Conservation (phyloP, 2,888 invertebrate species). For the Apodemia duryi region DNA sequence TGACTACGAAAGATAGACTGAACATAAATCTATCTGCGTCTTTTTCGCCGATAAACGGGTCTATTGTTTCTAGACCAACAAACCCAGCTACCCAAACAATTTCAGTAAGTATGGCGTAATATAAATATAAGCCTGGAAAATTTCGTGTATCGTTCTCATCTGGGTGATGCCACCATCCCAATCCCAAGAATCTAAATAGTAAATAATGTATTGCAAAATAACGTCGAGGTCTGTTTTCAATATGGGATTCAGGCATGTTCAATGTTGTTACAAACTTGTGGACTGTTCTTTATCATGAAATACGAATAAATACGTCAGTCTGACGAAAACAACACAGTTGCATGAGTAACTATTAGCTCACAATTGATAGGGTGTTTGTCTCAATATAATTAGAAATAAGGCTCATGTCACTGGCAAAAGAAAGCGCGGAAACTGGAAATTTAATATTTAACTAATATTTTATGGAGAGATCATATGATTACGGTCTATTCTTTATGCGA, state of each 20-base stretch:
- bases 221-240: slow-evolving; percentile 42
- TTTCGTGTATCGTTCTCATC: slow-evolving; percentile 56
- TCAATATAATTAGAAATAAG: no score
- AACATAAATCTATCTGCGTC: slow-evolving; percentile 71
- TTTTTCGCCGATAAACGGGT: slow-evolving; percentile 68
- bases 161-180: slow-evolving; percentile 74
- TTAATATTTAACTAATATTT: no score
- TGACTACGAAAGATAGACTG: slow-evolving; percentile 69
- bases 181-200: slow-evolving; percentile 57
- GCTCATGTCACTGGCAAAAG: no score
- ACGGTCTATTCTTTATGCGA: no score
- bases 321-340: background rate
- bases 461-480: no score
- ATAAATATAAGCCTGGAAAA: slow-evolving; percentile 60
- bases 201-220: slow-evolving; percentile 59
- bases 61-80: slow-evolving; percentile 68
- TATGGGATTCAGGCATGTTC: slow-evolving; percentile 22
- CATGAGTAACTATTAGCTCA: background rate
- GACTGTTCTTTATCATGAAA: background rate
- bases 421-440: no score
- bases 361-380: background rate
- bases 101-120: slow-evolving; percentile 60
- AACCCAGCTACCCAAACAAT: slow-evolving; percentile 65
- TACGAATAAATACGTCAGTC: background rate
- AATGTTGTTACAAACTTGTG: background rate